Conservation (phyloP, 2,113 vertebrate genomes). For the Columba janthina region DNA sequence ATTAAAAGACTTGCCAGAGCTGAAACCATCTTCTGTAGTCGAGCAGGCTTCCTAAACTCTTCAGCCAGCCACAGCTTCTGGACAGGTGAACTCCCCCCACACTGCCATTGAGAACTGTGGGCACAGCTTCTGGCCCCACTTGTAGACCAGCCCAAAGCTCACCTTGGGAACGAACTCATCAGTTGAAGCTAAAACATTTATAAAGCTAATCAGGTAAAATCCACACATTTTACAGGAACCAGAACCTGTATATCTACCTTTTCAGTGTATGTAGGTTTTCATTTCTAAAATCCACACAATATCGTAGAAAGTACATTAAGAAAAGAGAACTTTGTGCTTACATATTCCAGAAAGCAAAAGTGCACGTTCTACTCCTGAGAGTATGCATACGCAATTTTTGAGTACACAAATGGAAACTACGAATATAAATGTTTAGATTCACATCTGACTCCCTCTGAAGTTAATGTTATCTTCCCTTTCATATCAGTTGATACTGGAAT, state of each 20-base stretch:
- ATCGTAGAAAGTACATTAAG: background rate
- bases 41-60: background rate
- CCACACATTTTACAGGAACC: background rate
- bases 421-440: constrained; percentile 9
- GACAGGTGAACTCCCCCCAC: background rate
- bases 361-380: background rate
- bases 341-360: background rate
- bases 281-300: background rate
- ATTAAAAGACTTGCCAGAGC: background rate
- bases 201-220: background rate
- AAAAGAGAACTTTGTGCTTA: background rate
- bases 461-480: background rate
- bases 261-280: background rate
- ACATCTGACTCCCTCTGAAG: background rate
- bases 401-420: background rate
- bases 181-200: background rate
- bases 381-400: background rate
- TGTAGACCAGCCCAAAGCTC: background rate
- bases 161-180: background rate
- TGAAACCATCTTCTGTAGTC: background rate
- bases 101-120: rapidly evolving
- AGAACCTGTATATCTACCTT: background rate
- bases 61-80: background rate
- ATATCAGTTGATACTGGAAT: background rate
- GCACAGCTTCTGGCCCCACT: background rate